Evolutionary conservation across 1,140 invertebrate genomes (phyloP).

Genomic region (Drosophila bocki): DNA sequence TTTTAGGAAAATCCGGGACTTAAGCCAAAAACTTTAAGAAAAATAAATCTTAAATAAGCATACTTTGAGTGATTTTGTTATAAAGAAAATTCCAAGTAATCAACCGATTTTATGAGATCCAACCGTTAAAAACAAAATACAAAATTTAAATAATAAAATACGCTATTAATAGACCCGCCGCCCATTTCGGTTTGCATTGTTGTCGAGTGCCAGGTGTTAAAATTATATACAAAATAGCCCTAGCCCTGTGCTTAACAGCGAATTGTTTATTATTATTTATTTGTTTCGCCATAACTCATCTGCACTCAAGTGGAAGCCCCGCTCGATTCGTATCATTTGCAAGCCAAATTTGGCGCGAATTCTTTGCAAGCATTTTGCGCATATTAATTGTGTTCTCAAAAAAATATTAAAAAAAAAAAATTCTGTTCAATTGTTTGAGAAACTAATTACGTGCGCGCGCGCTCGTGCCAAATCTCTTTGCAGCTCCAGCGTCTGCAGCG

Average conservation of each 20-base stretch:
- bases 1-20: not conserved
- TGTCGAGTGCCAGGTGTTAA: conserved; percentile 30
- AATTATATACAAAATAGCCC: conserved; percentile 22
- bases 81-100: not conserved
- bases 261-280: conserved; percentile 24
- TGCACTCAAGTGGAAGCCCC: conserved; percentile 34
- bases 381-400: conserved; percentile 51
- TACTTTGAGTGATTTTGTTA: not conserved
- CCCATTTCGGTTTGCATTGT: conserved; percentile 12
- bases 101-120: not conserved
- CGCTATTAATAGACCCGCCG: not conserved
- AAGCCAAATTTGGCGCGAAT: conserved; percentile 73
- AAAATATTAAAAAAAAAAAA: not conserved
- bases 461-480: conserved; percentile 20
- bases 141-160: conserved; percentile 13
- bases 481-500: conserved; percentile 64
- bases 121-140: not conserved
- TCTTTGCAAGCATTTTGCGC: conserved; percentile 65
- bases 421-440: conserved; percentile 63
- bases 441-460: conserved; percentile 61
- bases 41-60: not conserved
- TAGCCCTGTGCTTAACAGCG: conserved; percentile 3
- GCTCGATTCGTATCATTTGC: conserved; percentile 65
- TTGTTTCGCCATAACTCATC: conserved; percentile 25
- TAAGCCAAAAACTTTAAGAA: not conserved